These are phyloP conservation scores for Lasioglossum oenotherae DNA, from an alignment of 2,888 invertebrate genomes.

Conservation along the genomic window DNA sequence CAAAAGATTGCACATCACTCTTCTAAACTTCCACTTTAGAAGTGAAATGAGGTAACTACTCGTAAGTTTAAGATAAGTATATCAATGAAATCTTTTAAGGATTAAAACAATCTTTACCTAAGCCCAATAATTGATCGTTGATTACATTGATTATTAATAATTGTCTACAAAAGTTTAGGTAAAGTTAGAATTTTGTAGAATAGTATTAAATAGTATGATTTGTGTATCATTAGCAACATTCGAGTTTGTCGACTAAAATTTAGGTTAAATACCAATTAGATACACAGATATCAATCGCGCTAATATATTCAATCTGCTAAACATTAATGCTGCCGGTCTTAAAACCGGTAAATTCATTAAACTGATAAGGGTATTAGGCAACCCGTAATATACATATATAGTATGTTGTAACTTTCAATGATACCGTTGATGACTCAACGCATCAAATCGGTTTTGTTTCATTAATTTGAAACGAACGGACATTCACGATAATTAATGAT, in stretches of 20 bases:
- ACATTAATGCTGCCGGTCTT: background rate
- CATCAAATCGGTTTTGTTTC: background rate
- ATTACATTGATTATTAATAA: background rate
- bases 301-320: background rate
- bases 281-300: background rate
- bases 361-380: slow-evolving; percentile 1
- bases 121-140: too few relatives aligned
- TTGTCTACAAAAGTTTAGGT: background rate
- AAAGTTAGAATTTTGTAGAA: background rate
- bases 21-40: too few relatives aligned
- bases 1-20: too few relatives aligned
- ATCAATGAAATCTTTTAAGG: too few relatives aligned
- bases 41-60: too few relatives aligned
- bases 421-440: slow-evolving; percentile 13
- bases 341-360: background rate
- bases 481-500: background rate
- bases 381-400: background rate
- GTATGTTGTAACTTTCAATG: slow-evolving; percentile 12
- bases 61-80: too few relatives aligned
- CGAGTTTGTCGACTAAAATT: background rate
- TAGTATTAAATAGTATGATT: background rate
- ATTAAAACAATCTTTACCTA: too few relatives aligned
- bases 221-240: background rate
- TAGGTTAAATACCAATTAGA: background rate
- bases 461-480: slow-evolving; percentile 5